phyloP scores from a whole-genome alignment of 2,797 vertebrate genomes.

The Australoheros facetus region DNA sequence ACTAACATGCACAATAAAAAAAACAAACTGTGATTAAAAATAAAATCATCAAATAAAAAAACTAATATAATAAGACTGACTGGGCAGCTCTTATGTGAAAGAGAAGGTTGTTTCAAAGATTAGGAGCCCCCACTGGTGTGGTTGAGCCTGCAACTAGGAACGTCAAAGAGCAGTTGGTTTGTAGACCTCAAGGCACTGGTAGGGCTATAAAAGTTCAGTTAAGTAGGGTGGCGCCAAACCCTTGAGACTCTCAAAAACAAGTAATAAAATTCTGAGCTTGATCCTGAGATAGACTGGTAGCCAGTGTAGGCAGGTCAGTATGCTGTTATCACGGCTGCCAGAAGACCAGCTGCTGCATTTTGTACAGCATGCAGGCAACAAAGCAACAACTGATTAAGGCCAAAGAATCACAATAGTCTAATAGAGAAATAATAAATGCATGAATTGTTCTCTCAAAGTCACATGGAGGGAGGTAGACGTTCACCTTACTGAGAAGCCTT shows the following conservation, averaged over 20 bases:
- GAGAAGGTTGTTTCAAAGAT: no score
- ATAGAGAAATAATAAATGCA: background rate
- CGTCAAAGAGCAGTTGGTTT: background rate
- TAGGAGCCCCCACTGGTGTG: background rate
- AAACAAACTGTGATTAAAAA: background rate
- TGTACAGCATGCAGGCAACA: background rate
- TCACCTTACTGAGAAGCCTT: background rate
- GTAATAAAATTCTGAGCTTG: background rate
- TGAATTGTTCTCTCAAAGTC: background rate
- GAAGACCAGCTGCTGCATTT: background rate
- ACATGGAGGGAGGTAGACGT: background rate
- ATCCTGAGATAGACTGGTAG: background rate
- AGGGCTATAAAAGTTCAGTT: background rate
- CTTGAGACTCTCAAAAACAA: background rate
- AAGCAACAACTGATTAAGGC: background rate
- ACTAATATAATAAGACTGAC: background rate
- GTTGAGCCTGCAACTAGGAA: background rate
- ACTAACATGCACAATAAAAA: background rate
- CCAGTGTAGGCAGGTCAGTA: background rate
- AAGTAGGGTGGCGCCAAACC: background rate
- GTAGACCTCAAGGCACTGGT: background rate
- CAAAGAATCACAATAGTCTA: background rate
- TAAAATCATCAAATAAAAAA: background rate
- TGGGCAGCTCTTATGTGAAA: no score
- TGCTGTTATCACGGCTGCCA: no score